These are phyloP conservation scores for Tipula lateralis DNA, from an alignment of 2,888 invertebrate genomes.

Conservation along the genomic window DNA sequence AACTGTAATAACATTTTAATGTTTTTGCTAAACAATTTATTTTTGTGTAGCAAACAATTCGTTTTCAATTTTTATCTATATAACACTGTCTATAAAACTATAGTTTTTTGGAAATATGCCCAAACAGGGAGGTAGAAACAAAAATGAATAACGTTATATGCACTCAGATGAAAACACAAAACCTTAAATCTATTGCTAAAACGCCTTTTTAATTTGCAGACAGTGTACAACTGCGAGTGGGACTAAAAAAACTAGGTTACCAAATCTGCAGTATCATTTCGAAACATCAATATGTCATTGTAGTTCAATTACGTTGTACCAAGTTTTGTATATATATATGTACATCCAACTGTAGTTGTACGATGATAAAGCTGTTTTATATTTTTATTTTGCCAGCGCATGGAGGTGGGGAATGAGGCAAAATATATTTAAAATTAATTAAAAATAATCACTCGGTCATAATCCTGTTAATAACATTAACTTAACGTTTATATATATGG, in stretches of 20 bases:
- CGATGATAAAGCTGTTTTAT: neutral
- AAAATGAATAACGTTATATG: neutral
- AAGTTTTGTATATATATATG: neutral
- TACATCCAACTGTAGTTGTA: neutral
- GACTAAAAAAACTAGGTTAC: neutral
- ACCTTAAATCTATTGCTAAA: neutral
- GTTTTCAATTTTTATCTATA: constrained; percentile 5
- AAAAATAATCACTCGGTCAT: neutral
- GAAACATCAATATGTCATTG: neutral
- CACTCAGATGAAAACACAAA: neutral
- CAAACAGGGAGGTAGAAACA: neutral
- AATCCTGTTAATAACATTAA: neutral
- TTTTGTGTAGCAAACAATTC: neutral
- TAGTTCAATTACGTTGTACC: neutral
- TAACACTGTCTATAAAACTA: neutral
- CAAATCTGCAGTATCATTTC: neutral
- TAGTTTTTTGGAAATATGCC: neutral
- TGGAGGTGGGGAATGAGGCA: neutral
- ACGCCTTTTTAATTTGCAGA: neutral
- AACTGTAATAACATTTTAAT: constrained; percentile 3
- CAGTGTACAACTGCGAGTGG: neutral
- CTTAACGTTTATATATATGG: neutral
- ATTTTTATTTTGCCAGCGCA: neutral
- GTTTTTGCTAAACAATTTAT: neutral
- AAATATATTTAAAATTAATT: neutral